Base-by-base conservation (phyloP, 1,140 invertebrate genomes). In the Bombus pyrosoma region DNA sequence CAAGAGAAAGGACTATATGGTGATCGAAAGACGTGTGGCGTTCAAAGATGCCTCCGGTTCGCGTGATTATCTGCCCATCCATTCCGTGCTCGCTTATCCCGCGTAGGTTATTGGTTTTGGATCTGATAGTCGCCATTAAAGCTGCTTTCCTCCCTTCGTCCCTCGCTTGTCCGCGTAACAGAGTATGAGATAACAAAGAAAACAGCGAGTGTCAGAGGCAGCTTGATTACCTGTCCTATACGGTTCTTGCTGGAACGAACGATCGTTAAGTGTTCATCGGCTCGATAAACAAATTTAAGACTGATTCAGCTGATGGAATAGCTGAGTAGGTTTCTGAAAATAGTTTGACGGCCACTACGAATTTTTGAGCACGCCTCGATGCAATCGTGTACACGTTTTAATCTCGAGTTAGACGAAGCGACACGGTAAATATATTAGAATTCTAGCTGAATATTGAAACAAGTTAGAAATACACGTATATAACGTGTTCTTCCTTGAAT, bases 21-120 rank as follows among this genome's bases (percentile, higher is more conserved):
- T 43, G 75, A 84, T 81, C 66, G 85, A 79, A 76, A 84, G 81
- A 81, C 86, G 86, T 83, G 82, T 80, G 86, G 85, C 88, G 75
- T 87, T 75, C 75, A 39, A 69, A 68, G 81, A 76, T 90, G 75
- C 75, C 82, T 79, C 59, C 34, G 72, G 72, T 83, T 90, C 86
- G 83, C 86, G 83, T 79, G 86, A 90, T 90, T 90, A 90, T 90
- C 86, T 90, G 73, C 89, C 89, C 83, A 84, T 88, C 82, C 81
- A 81, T 66, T 59, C 59, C 53, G n/a, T 69, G 15, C 47, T n/a
- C 71, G 80, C 89, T 90, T 88, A 90, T 90, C 86, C 83, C 59
- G 77, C 81, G 79, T 87, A 81, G 88, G 81, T 90, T 91, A 91
- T 91, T 91, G 89, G 86, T 91, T 91, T 90, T 91, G 81, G 83